phyloP scores from a whole-genome alignment of 2,113 vertebrate genomes.

The Myrmecophaga tridactyla region DNA sequence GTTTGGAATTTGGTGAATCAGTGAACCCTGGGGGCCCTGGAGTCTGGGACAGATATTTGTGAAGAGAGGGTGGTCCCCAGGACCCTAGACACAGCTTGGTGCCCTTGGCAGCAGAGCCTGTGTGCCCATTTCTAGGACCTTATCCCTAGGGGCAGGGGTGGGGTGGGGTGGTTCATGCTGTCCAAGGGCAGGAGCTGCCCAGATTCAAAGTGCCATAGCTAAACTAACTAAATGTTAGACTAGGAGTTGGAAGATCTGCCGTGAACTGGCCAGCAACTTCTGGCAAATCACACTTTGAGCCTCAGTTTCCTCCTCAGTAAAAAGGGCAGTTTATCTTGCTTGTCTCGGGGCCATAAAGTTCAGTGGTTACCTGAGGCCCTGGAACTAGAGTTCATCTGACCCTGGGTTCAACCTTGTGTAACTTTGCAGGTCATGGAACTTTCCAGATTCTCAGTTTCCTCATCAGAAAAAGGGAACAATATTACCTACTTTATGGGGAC shows the following conservation, averaged over 20 bases:
- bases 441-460: conserved; percentile 50
- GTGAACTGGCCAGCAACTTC: not conserved
- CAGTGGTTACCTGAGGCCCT: not conserved
- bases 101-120: not conserved
- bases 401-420: not conserved
- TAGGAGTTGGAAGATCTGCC: not conserved
- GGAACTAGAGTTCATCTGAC: conserved; percentile 27
- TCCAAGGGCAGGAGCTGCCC: not conserved
- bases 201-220: not conserved
- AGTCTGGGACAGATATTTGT: not conserved
- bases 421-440: not conserved
- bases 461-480: not conserved
- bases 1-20: conserved; percentile 32
- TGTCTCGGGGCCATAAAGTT: not conserved
- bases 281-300: not conserved
- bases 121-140: not conserved
- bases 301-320: not conserved
- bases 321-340: not conserved
- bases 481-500: not conserved
- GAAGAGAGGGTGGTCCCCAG: not conserved
- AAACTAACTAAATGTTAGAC: not conserved
- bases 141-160: too few species aligned
- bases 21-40: not conserved
- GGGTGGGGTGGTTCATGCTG: not conserved
- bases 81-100: not conserved